Conservation (phyloP, 2,797 vertebrate genomes). For the Geotrypetes seraphini region DNA sequence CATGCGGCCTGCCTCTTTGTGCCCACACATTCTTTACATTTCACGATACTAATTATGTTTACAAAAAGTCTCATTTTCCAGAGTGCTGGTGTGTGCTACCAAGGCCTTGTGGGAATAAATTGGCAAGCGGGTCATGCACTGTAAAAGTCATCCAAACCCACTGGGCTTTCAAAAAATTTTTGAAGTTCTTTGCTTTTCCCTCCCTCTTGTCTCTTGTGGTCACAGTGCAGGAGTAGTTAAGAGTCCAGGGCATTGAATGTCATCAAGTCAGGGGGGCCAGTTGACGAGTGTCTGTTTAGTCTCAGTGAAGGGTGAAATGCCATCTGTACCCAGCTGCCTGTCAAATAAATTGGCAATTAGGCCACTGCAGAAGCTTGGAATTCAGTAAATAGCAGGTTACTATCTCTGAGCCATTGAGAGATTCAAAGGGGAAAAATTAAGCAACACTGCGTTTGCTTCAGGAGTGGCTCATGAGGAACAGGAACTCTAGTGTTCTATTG, state of each 20-base stretch:
- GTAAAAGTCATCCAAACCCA: conserved; percentile 75
- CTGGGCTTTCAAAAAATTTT: conserved; percentile 73
- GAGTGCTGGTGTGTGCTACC: conserved; percentile 62
- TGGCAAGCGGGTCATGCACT: conserved; percentile 80
- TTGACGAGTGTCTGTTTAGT: conserved; percentile 87
- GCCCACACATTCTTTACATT: conserved; percentile 44
- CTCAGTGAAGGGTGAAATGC: conserved; percentile 92
- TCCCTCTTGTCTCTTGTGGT: conserved; percentile 52
- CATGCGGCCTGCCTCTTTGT: conserved; percentile 28
- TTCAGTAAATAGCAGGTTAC: conserved; percentile 95
- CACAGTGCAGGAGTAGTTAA: conserved; percentile 60
- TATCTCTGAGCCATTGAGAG: conserved; percentile 67
- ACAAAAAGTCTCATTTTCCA: conserved; percentile 74
- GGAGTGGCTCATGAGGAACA: conserved; percentile 71
- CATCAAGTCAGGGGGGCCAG: conserved; percentile 73
- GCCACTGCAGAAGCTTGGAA: conserved; percentile 70
- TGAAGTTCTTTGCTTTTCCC: conserved; percentile 59
- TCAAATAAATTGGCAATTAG: conserved; percentile 99
- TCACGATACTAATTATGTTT: conserved; percentile 85
- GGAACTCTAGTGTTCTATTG: conserved; percentile 51
- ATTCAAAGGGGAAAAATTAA: conserved; percentile 59
- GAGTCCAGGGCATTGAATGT: conserved; percentile 78
- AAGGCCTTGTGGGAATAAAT: conserved; percentile 72
- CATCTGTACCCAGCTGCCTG: conserved; percentile 99
- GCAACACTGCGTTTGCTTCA: conserved; percentile 58